Evolutionary conservation across 2,888 invertebrate species (phyloP).

Genomic region (Chrysomela aeneicollis): DNA sequence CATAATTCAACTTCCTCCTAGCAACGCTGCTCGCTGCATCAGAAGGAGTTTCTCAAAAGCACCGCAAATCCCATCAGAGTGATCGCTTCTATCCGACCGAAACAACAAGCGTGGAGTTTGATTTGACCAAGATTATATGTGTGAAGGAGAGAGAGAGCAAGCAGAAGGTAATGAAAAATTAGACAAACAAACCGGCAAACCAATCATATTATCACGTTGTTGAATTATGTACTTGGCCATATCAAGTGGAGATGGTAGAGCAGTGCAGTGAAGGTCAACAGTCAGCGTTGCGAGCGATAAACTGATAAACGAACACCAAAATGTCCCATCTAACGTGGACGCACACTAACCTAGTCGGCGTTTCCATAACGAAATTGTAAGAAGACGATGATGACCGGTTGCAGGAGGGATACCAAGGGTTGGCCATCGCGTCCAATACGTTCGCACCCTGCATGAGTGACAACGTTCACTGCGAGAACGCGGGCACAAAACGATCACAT

Average conservation of each 20-base stretch:
- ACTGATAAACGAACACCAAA: conserved; percentile 31
- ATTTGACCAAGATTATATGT: conserved; percentile 9
- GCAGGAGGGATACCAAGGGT: conserved; percentile 46
- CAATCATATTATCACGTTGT: conserved; percentile 25
- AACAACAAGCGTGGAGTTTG: background rate
- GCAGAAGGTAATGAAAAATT: background rate
- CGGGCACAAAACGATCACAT: background rate
- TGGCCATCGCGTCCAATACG: conserved; percentile 36
- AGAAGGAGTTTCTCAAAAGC: background rate
- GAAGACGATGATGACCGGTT: conserved; percentile 43
- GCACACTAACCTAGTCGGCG: conserved; percentile 57
- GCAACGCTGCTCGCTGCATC: conserved; percentile 4
- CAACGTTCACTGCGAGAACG: conserved; percentile 6
- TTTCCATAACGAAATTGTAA: conserved; percentile 53
- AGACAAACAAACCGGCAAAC: conserved; percentile 1
- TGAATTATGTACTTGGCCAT: conserved; percentile 36
- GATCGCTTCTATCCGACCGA: background rate
- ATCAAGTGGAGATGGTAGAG: conserved; percentile 35
- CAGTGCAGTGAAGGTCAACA: conserved; percentile 40
- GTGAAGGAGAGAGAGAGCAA: background rate
- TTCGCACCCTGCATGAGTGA: conserved; percentile 13
- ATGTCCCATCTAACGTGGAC: conserved; percentile 18
- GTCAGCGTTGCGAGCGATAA: conserved; percentile 33
- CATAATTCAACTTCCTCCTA: conserved; percentile 1
- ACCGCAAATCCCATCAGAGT: too few species aligned